A percentile compares a stretch with the other conserved stretches of the same genome.
Conservation (phyloP, 2,113 vertebrate species). For the Ranitomeya imitator region DNA sequence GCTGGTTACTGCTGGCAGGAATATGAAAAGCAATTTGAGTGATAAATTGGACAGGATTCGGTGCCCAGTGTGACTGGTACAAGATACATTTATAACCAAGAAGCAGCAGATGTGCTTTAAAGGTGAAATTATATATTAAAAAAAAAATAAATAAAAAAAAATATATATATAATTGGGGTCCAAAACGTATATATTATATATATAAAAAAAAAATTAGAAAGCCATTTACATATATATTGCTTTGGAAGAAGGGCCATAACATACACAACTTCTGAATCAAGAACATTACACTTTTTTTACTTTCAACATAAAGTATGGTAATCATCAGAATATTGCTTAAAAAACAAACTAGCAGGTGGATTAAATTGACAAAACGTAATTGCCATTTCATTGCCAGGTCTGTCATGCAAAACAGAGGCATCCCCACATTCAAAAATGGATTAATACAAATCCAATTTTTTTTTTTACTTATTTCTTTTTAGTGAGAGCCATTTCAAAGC, state of each 20-base stretch:
- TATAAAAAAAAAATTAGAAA: not conserved
- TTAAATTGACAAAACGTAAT: conserved; percentile 15
- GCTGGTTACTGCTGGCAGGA: conserved; percentile 14
- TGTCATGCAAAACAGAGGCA: not conserved
- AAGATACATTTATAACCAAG: not conserved
- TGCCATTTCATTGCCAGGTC: not conserved
- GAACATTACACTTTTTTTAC: too few species aligned
- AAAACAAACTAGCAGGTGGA: not conserved
- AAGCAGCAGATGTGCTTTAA: not conserved
- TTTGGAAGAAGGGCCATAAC: conserved; percentile 6
- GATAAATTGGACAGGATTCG: not conserved
- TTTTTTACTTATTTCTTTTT: not conserved
- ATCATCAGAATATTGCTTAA: not conserved
- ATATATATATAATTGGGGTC: too few species aligned
- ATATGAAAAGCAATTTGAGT: not conserved
- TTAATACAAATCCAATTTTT: not conserved
- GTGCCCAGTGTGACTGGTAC: not conserved
- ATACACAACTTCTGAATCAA: not conserved
- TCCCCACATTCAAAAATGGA: not conserved
- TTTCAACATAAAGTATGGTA: too few species aligned
- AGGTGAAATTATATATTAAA: too few species aligned
- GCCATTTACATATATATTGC: conserved; percentile 16
- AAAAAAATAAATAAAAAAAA: too few species aligned
- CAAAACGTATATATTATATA: too few species aligned
- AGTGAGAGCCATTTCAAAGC: not conserved